Percentiles rank a stretch among this genome's conserved stretches.
These are phyloP conservation scores for Ceratina calcarata DNA, from an alignment of 1,140 invertebrate genomes.

Conservation along the genomic window DNA sequence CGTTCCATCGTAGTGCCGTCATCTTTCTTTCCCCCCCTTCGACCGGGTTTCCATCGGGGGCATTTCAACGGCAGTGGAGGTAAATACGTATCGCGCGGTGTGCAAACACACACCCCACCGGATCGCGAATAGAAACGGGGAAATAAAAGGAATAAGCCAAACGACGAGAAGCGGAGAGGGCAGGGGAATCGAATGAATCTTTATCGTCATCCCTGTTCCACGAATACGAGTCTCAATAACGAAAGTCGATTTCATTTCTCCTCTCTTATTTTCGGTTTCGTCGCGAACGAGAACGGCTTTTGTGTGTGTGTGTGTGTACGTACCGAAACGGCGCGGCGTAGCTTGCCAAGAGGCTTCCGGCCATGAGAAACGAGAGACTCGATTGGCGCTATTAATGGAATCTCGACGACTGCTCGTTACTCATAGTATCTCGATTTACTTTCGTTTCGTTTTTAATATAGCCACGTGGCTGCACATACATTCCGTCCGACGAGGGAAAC, in stretches of 20 bases:
- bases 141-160: constrained; percentile 53
- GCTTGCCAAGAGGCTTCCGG: neutral
- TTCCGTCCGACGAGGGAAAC: neutral
- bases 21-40: neutral
- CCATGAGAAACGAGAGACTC: constrained; percentile 3
- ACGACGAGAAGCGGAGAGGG: neutral
- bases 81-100: constrained; percentile 47
- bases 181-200: constrained; percentile 56
- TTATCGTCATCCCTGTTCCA: constrained; percentile 52
- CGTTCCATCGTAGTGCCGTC: neutral
- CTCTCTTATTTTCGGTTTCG: constrained; percentile 54
- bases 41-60: constrained; percentile 10
- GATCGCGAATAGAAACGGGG: constrained; percentile 5
- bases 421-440: constrained; percentile 7
- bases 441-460: constrained; percentile 20
- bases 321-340: neutral
- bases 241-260: constrained; percentile 61
- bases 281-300: constrained; percentile 15
- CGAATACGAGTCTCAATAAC: constrained; percentile 61
- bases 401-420: constrained; percentile 31
- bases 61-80: constrained; percentile 33
- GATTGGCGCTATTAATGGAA: constrained; percentile 39
- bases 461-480: neutral
- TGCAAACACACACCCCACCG: constrained; percentile 44
- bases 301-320: neutral